Conservation (phyloP, 2,888 invertebrate genomes). For the Plagodis pulveraria region DNA sequence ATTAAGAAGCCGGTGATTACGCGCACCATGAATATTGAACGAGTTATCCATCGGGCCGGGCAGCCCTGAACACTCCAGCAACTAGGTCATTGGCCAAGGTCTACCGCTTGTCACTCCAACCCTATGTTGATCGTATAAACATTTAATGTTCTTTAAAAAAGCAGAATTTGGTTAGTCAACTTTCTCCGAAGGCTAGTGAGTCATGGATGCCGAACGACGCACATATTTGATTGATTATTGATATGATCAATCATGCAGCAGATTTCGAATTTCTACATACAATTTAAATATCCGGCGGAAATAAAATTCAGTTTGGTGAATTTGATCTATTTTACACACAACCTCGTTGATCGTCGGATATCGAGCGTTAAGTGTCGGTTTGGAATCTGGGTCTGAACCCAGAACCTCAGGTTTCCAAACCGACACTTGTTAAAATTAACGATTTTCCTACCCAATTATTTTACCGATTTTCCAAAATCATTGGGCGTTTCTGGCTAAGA, state of each 20-base stretch:
- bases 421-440: no score
- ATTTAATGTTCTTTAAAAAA: constrained; percentile 1
- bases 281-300: not conserved
- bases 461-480: no score
- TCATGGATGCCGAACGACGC: constrained; percentile 2
- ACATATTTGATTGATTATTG: constrained; percentile 2
- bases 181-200: constrained; percentile 18
- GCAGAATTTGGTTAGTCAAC: constrained; percentile 16
- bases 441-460: no score
- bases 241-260: not conserved
- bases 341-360: no score
- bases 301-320: no score
- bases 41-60: constrained; percentile 28
- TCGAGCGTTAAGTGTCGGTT: no score
- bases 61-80: constrained; percentile 14
- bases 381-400: no score
- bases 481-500: no score
- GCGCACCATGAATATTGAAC: constrained; percentile 51
- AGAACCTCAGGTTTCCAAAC: no score
- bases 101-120: constrained; percentile 15
- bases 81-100: constrained; percentile 37
- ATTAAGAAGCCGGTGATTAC: constrained; percentile 41
- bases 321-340: no score
- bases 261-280: not conserved
- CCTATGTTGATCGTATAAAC: constrained; percentile 11